Evolutionary conservation across 1,140 invertebrate genomes (phyloP), one percentile per base, ranked within the genome.

Genomic region (Carcinoscorpius rotundicauda): DNA sequence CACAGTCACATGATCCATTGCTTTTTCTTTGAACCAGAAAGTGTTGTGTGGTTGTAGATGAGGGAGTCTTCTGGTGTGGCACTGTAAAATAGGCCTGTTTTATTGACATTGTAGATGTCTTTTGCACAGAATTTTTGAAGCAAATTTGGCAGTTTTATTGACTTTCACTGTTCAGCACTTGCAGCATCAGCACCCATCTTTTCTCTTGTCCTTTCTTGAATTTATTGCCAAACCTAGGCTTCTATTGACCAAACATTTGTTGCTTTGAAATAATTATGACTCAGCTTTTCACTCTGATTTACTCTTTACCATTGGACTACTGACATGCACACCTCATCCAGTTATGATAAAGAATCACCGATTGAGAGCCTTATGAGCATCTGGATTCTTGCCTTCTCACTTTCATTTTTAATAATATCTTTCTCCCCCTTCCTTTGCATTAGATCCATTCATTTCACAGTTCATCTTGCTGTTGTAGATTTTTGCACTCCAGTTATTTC

Each of bases 211-310:
- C 11, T 29, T 29, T 29, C 29, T 67, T 65, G 51, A 68, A 68
- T n/a, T 63, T 67, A 49, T 67, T 66, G n/a, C 56, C 59, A 55
- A 71, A 66, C 6, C 70, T 55, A 10, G 52, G 9, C 53, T 66
- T 70, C 29, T 64, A 75, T 29, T 48, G 72, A 59, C 73, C 72
- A 75, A 4, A 72, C 73, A 67, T 70, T 68, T 3, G 69, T 72
- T 51, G 73, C 70, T 60, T 72, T 74, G 55, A 75, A 74, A 56
- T 74, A 66, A n/a, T 11, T 55, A 6, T 69, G 60, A 3, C 59
- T 65, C n/a, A 73, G 58, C 29, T 69, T 66, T 52, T 61, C 56
- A 51, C 49, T 69, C 9, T 11, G 72, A 66, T 63, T 72, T 72
- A 49, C 64, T 62, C 52, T 67, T 57, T 11, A 75, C 0, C 29